phyloP scores from a whole-genome alignment of 2,113 vertebrate genomes.

The Myiopsitta monachus region DNA sequence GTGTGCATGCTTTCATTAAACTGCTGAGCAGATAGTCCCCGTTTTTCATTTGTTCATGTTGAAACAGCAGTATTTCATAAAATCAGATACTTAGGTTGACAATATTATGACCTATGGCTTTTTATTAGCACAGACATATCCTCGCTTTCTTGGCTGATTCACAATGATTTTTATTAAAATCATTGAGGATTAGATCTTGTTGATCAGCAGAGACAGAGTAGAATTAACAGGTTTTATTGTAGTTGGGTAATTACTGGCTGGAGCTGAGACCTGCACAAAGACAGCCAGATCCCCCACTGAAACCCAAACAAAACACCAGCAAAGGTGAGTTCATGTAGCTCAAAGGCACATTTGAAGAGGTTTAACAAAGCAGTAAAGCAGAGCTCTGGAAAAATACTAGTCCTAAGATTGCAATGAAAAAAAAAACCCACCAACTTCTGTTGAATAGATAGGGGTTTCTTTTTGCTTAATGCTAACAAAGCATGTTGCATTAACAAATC shows the following conservation, averaged over 20 bases:
- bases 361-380: conserved; percentile 16
- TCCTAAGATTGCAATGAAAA: not conserved
- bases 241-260: not conserved
- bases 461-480: conserved; percentile 20
- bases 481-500: not conserved
- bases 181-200: not conserved
- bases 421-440: not conserved
- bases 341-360: not conserved
- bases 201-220: not conserved
- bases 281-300: not conserved
- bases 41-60: not conserved
- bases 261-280: not conserved
- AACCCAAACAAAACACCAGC: not conserved
- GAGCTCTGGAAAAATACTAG: conserved; percentile 14
- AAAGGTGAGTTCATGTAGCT: not conserved
- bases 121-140: not conserved
- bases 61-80: not conserved
- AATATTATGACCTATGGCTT: not conserved
- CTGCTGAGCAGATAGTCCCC: not conserved
- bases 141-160: not conserved
- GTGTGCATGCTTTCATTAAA: not conserved
- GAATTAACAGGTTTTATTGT: not conserved
- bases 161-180: not conserved
- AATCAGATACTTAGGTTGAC: not conserved
- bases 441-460: not conserved